These are phyloP conservation scores for Hybos culiciformis DNA, from an alignment of 2,888 invertebrate species.

Conservation along the genomic window DNA sequence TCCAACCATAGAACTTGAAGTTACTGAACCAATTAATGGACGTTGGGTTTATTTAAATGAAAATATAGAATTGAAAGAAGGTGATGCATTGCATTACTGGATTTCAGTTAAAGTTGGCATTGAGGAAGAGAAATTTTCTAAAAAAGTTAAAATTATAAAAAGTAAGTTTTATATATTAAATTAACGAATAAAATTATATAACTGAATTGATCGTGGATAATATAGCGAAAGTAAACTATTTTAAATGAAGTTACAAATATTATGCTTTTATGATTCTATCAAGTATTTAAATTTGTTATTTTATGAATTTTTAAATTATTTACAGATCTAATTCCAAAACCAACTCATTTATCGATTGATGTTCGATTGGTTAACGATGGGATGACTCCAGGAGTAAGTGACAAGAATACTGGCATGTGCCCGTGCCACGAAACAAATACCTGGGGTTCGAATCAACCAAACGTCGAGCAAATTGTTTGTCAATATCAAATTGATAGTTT, in stretches of 20 bases:
- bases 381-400: no score
- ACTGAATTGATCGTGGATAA: no score
- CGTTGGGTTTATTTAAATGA: conserved; percentile 38
- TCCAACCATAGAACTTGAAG: conserved; percentile 39
- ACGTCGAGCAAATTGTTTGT: background rate
- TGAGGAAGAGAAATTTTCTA: background rate
- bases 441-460: background rate
- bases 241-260: background rate
- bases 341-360: background rate
- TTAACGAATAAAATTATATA: no score
- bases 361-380: no score
- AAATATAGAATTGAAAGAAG: conserved; percentile 33
- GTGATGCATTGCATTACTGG: conserved; percentile 45
- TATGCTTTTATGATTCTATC: background rate
- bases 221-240: no score
- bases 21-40: conserved; percentile 30
- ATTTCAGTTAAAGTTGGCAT: conserved; percentile 35
- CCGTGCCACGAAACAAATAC: background rate
- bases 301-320: no score
- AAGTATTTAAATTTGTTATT: no score
- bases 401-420: background rate
- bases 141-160: background rate
- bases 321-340: background rate
- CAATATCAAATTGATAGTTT: background rate
- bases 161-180: background rate